A percentile compares a stretch with the other conserved stretches of the same genome.
phyloP scores from a whole-genome alignment of 2,113 vertebrate genomes.

The Puntigrus tetrazona region DNA sequence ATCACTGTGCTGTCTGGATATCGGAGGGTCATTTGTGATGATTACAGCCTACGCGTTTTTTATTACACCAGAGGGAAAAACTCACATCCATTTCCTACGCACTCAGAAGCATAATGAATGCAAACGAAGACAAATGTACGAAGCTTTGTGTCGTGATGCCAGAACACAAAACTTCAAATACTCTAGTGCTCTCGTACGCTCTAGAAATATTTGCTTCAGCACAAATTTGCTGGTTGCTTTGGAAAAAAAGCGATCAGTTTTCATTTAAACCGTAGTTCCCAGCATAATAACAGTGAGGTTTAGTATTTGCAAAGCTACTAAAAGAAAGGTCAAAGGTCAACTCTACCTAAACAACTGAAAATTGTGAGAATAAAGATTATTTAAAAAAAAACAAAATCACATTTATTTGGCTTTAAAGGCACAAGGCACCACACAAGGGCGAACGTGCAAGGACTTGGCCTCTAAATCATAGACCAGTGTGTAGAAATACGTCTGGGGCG shows the following conservation, averaged over 20 bases:
- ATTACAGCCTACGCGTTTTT: constrained; percentile 28
- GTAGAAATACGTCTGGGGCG: background rate
- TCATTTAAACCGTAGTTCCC: background rate
- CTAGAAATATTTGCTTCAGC: background rate
- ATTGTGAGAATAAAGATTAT: background rate
- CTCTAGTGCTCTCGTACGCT: background rate
- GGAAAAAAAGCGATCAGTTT: background rate
- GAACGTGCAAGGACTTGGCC: background rate
- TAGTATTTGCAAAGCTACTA: background rate
- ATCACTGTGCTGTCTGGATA: background rate
- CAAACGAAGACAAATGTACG: constrained; percentile 33
- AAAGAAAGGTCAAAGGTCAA: background rate
- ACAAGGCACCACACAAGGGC: no score
- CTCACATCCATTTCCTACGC: background rate
- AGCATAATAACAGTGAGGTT: background rate
- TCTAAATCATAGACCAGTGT: background rate
- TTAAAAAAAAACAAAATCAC: background rate
- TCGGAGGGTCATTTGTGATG: constrained; percentile 20
- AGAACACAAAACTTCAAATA: background rate
- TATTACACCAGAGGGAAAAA: constrained; percentile 30
- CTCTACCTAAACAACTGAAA: background rate
- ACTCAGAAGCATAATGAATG: constrained; percentile 10
- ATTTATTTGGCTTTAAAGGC: background rate
- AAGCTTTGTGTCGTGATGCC: constrained; percentile 12
- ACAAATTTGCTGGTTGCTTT: background rate